Base-by-base conservation (phyloP, 2,113 vertebrate genomes). In the Motacilla alba region DNA sequence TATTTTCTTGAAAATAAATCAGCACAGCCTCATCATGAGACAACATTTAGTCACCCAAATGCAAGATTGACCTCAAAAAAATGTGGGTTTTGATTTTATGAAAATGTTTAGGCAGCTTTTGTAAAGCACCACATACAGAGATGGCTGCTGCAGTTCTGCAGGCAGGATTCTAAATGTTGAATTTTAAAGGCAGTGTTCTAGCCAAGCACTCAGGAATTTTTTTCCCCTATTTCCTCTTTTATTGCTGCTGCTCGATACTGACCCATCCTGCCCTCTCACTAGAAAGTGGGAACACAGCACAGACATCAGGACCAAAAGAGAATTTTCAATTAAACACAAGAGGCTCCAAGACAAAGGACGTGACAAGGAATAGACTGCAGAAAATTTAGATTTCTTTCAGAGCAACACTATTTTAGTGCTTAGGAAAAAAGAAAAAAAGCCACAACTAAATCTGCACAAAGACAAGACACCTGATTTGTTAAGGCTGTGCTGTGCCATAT, bases 1-100 rank as follows among this genome's bases (percentile, higher is more conserved):
- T 35, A 37, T 80, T 94, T 83, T 87, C 37, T 91, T 83, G 87
- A 93, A 95, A 96, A 95, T 93, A 87, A 96, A 97, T 89, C 97
- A 94, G 53, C 53, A 67, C 63, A 89, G 59, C 63, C 82, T 86
- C 89, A 68, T 89, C 93, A 77, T 1, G 17, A 91, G 90, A 62
- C 47, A 76, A 73, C 39, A 39, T 72, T 92, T 80, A 95, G 83
- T 87, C 79, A 73, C 53, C 59, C 76, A 81, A 81, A 78, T 12
- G 52, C 46, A 75, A 75, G 89, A 73, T 20, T 7, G 3, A 95
- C 87, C 52, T 56, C 24, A 64, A 95, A 68, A 68, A 90, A 96
- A 96, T 68, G 11, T 13, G 44, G 33, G 46, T 91, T 87, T 87
- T 47, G 39, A 87, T 96, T 93, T 92, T 90, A 84, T 84, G 70